Evolutionary conservation across 1,140 invertebrate species (phyloP).

Genomic region (Dreissena polymorpha): DNA sequence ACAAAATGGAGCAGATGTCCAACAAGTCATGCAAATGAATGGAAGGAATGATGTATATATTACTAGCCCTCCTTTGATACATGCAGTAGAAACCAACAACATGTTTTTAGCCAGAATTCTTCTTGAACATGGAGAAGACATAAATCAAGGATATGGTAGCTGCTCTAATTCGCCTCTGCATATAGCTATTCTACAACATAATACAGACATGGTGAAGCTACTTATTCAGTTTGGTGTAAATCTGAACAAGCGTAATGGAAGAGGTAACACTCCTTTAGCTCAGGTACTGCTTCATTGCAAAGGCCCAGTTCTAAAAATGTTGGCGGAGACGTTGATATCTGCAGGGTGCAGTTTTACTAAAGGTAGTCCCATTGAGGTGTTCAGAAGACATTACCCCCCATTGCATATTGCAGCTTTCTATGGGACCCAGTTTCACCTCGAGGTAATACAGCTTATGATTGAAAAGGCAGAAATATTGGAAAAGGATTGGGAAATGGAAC

Average conservation of each 20-base stretch:
- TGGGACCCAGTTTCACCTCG: slow-evolving; percentile 48
- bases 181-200: slow-evolving; percentile 52
- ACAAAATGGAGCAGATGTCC: slow-evolving; percentile 59
- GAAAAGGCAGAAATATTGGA: slow-evolving; percentile 45
- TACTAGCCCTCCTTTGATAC: slow-evolving; percentile 51
- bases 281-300: slow-evolving; percentile 38
- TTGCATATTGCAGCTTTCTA: slow-evolving; percentile 60
- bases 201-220: slow-evolving; percentile 49
- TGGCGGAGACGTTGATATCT: slow-evolving; percentile 41
- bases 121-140: slow-evolving; percentile 59
- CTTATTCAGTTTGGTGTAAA: slow-evolving; percentile 58
- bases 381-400: slow-evolving; percentile 56
- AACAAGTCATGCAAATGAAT: slow-evolving; percentile 48
- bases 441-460: slow-evolving; percentile 55
- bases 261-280: slow-evolving; percentile 58
- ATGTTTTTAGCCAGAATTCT: slow-evolving; percentile 56
- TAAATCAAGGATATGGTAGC: slow-evolving; percentile 54
- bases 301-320: slow-evolving; percentile 8
- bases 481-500: background rate
- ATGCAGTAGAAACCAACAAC: slow-evolving; percentile 55
- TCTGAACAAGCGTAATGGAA: slow-evolving; percentile 54
- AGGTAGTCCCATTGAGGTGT: slow-evolving; percentile 52
- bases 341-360: slow-evolving; percentile 55
- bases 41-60: slow-evolving; percentile 42
- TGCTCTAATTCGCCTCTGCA: slow-evolving; percentile 57